A percentile compares a stretch with the other conserved stretches of the same genome.
These are phyloP conservation scores for Cyanoderma ruficeps DNA, from an alignment of 2,113 vertebrate species.

Conservation along the genomic window DNA sequence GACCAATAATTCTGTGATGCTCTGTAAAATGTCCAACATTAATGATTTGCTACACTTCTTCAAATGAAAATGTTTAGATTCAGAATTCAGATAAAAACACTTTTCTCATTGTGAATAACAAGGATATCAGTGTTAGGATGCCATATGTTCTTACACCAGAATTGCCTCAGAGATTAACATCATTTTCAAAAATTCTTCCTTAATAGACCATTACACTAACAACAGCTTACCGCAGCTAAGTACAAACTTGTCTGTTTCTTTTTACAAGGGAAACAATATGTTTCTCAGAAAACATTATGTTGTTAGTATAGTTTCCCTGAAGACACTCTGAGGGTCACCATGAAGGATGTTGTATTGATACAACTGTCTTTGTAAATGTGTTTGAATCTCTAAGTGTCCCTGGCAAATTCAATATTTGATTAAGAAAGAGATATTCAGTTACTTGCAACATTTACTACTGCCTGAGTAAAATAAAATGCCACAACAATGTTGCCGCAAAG, in stretches of 20 bases:
- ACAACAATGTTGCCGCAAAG: background rate
- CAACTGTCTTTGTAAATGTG: background rate
- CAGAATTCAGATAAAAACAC: background rate
- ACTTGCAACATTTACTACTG: background rate
- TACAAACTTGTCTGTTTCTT: background rate
- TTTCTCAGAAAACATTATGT: constrained; percentile 18
- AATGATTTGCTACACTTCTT: background rate
- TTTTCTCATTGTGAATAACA: background rate
- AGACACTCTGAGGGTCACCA: constrained; percentile 6
- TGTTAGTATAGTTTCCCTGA: background rate
- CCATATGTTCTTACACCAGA: background rate
- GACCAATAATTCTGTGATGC: background rate
- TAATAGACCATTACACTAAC: background rate
- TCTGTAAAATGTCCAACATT: background rate
- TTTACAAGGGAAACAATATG: background rate
- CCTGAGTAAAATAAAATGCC: constrained; percentile 8
- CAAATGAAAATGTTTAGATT: background rate
- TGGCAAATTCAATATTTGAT: constrained; percentile 16
- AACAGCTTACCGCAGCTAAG: background rate
- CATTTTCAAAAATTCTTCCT: background rate
- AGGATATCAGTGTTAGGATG: background rate
- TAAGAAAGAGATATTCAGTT: background rate
- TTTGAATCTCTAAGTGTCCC: background rate
- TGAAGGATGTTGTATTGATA: background rate
- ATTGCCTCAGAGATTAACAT: background rate